These are phyloP conservation scores for Anseranas semipalmata DNA, from an alignment of 2,113 vertebrate genomes.

Conservation along the genomic window DNA sequence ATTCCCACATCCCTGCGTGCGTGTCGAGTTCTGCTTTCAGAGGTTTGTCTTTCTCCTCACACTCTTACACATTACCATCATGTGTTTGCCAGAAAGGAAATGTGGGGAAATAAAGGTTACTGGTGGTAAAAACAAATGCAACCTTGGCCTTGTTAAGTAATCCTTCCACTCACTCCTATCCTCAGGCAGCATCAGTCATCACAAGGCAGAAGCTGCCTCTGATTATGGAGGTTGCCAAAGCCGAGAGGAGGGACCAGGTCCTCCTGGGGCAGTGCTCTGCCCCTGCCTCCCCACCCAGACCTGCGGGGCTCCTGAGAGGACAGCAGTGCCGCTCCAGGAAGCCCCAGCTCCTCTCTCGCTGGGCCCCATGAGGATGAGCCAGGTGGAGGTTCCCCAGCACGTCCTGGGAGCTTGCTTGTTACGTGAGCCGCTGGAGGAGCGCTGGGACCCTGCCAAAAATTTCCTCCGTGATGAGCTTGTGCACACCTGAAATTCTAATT, in stretches of 20 bases:
- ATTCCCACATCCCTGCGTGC: background rate
- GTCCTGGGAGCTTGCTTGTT: background rate
- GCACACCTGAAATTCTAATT: background rate
- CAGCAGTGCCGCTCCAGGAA: too few relatives aligned
- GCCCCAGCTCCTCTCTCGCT: background rate
- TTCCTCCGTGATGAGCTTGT: background rate
- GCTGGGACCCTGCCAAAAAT: background rate
- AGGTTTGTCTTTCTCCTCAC: background rate
- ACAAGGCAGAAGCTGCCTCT: background rate
- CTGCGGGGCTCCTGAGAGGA: background rate
- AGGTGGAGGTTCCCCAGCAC: background rate
- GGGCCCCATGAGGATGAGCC: background rate
- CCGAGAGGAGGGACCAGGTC: too few relatives aligned
- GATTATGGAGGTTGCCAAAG: background rate
- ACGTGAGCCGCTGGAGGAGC: background rate
- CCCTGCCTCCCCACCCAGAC: too few relatives aligned
- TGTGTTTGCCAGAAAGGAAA: conserved; percentile 17
- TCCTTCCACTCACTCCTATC: background rate
- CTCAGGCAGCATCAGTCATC: background rate
- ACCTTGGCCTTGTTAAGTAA: background rate
- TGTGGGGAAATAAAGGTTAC: conserved; percentile 21
- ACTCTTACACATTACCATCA: background rate
- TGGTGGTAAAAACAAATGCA: conserved; percentile 20
- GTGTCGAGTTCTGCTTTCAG: background rate
- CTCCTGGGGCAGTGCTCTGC: background rate